A percentile compares a stretch with the other conserved stretches of the same genome.
Evolutionary conservation across 2,888 invertebrate genomes (phyloP).

Genomic region (Myathropa florea): DNA sequence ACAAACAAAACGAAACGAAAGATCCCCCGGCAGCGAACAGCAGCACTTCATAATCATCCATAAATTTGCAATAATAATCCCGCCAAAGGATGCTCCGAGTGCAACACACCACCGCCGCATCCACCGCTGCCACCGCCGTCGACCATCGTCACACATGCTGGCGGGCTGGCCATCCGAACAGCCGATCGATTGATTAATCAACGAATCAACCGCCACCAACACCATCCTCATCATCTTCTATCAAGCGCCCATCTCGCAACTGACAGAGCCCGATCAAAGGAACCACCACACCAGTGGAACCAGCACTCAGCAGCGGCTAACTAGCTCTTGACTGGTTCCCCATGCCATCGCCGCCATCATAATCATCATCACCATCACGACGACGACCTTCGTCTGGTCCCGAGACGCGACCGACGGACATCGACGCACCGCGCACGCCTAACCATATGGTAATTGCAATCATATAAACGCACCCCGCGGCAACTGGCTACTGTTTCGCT

Average conservation of each 20-base stretch:
- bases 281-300: neutral
- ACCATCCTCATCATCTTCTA: constrained; percentile 48
- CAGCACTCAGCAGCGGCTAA: constrained; percentile 33
- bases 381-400: neutral
- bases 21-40: neutral
- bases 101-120: constrained; percentile 6
- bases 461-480: constrained; percentile 70
- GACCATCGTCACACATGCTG: constrained; percentile 5
- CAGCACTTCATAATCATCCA: constrained; percentile 66
- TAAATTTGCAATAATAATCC: constrained; percentile 67
- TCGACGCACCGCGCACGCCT: constrained; percentile 55
- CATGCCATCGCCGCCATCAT: constrained; percentile 45
- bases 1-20: constrained; percentile 31
- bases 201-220: constrained; percentile 22
- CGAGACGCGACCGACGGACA: constrained; percentile 13
- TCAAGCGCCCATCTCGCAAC: constrained; percentile 48
- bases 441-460: constrained; percentile 71
- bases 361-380: constrained; percentile 56
- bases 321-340: constrained; percentile 57
- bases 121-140: neutral
- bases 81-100: constrained; percentile 29
- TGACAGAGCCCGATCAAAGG: constrained; percentile 63
- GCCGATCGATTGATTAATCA: constrained; percentile 67
- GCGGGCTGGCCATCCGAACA: constrained; percentile 21
- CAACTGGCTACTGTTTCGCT: constrained; percentile 60